Evolutionary conservation across 2,113 vertebrate species (phyloP), one percentile per base, ranked within the genome.

Genomic region (Monopterus albus): DNA sequence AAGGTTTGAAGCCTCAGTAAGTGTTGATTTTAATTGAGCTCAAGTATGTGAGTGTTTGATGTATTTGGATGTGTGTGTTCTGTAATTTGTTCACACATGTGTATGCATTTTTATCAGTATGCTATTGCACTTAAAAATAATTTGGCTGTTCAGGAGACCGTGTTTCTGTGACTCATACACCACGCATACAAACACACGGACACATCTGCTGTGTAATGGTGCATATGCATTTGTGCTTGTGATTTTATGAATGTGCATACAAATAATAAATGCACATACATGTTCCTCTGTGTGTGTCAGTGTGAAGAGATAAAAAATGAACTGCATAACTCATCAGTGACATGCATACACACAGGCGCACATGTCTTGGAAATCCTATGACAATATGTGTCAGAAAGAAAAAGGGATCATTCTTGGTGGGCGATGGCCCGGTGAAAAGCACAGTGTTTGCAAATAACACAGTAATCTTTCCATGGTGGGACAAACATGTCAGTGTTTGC

Each of bases 401-500:
- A 73, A n/a, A 64, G 40, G 18, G 36, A 63, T 43, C 26, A 46
- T 63, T 82, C 58, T 79, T 17, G 7, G 63, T 46, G 73, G 29
- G 21, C 70, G 68, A 86, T 36, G 68, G 75, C 58, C 50, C 0
- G 6, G 2, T 69, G 52, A 62, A 78, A 87, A 58, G 52, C 66
- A 39, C 12, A 47, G 58, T 78, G 83, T 88, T 88, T 85, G 74
- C 78, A 89, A 86, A 88, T 78, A 85, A 84, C 60, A 63, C 23
- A 13, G 64, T 84, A 84, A 88, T 92, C 78, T 87, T 78, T 21
- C 39, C 63, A 47, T 21, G 28, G 46, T 42, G 8, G 67, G 72
- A 63, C 70, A 88, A 88, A 89, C 83, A 89, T 79, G 81, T 57
- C 59, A 45, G 61, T 78, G 85, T 92, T 92, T 90, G 84, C 85